These are phyloP conservation scores for Solenopsis fugax DNA, from an alignment of 1,140 invertebrate species.

Conservation along the genomic window DNA sequence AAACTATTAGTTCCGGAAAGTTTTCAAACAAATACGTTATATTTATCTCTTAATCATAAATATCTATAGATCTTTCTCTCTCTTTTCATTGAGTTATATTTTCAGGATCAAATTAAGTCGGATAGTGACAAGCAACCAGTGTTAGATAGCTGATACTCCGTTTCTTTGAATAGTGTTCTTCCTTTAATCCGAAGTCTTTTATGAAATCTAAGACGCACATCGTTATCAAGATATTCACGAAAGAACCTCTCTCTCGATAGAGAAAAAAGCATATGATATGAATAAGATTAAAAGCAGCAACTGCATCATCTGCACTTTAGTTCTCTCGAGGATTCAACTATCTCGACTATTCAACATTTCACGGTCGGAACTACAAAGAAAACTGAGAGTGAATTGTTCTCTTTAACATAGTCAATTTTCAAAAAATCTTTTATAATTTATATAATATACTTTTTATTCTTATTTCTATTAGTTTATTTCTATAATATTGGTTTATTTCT, in stretches of 20 bases:
- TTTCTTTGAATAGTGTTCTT: slow-evolving; percentile 20
- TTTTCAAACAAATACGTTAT: background rate
- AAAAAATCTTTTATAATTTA: background rate
- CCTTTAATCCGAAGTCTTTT: slow-evolving; percentile 45
- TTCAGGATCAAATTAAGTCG: slow-evolving; percentile 21
- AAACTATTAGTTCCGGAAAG: background rate
- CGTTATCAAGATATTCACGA: slow-evolving; percentile 50
- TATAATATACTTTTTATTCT: background rate
- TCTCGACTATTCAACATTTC: background rate
- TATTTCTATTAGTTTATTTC: background rate
- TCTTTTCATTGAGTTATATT: background rate
- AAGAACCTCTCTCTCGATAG: background rate
- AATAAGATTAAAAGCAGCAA: slow-evolving; percentile 54
- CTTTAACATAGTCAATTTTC: background rate
- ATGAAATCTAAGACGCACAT: slow-evolving; percentile 25
- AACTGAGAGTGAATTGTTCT: background rate
- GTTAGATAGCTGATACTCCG: background rate
- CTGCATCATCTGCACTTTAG: slow-evolving; percentile 26
- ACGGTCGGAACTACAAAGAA: background rate
- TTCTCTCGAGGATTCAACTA: background rate
- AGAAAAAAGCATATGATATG: background rate
- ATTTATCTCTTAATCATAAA: background rate
- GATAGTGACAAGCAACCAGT: slow-evolving; percentile 2
- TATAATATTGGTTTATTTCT: background rate
- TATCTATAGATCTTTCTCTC: background rate